Conservation (phyloP, 1,140 invertebrate species). For the Alviniconcha marisindica region DNA sequence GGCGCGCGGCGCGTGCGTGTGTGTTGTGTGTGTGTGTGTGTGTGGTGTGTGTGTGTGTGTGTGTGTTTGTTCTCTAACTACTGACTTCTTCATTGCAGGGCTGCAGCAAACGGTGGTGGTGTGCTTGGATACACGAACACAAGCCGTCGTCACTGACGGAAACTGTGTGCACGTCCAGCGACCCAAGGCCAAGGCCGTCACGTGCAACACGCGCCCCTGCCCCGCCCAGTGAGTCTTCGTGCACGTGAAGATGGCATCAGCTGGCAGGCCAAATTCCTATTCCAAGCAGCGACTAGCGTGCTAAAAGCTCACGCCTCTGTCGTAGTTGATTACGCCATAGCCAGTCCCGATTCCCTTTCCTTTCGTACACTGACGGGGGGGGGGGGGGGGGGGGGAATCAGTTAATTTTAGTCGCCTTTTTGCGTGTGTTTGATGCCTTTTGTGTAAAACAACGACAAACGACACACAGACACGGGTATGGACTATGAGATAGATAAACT, state of each 20-base stretch:
- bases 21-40: neutral
- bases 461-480: too few species aligned
- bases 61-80: neutral
- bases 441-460: too few species aligned
- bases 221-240: conserved; percentile 71
- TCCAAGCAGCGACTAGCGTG: too few species aligned
- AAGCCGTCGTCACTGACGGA: conserved; percentile 81
- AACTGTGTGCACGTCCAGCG: conserved; percentile 81
- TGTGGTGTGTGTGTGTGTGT: neutral
- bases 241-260: neutral
- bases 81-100: conserved; percentile 74
- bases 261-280: too few species aligned
- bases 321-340: too few species aligned
- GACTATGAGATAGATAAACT: too few species aligned
- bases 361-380: too few species aligned
- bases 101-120: conserved; percentile 81
- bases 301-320: too few species aligned
- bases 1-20: neutral
- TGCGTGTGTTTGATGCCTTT: too few species aligned
- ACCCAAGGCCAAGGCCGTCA: conserved; percentile 79
- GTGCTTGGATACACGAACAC: conserved; percentile 77
- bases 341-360: too few species aligned
- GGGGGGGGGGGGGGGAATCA: too few species aligned
- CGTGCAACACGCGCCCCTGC: conserved; percentile 85
- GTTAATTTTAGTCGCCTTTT: too few species aligned